Base-by-base conservation (phyloP, 2,888 invertebrate genomes). In the Pandemis cinnamomeana region DNA sequence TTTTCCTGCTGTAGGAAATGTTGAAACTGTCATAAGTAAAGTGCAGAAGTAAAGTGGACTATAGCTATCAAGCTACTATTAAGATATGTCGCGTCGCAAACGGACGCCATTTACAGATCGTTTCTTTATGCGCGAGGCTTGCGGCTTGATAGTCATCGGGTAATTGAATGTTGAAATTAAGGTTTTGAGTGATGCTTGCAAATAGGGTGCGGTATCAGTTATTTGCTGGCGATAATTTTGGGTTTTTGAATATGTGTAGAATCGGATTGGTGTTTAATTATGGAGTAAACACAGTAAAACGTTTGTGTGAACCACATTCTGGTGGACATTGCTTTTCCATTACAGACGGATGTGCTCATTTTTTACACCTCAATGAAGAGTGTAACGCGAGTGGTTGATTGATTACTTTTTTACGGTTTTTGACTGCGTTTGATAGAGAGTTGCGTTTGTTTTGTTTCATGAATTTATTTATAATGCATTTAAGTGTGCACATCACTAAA, bases 401-500 rank as follows among this genome's bases (percentile, higher is more conserved):
- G 8, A 7, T 55, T 55, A 13, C 15, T 10, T 7, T 55, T 55
- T 55, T 55, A 58, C 27, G 58, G 27, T 58, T 10, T 42, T 42
- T 42, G 42, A 7, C n/a, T 42, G 41, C 62, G 41, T 42, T 62
- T n/a, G 2, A 36, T 8, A 20, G n/a, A 27, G 36, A 36, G 11
- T 62, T 62, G 6, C 20, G 62, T 41, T 41, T 62, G n/a, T 11
- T 61, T 8, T 48, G 8, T 67, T 67, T 20, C 48, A 8, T 60
- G 53, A 66, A 61, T 64, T 63, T 55, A 15, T 69, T 36, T 15
- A 53, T 36, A 72, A 41, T 73, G 73, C 73, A 70, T 73, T 73
- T 73, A 73, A 36, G 7, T 60, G 10, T 70, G 55, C 20, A 55
- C 20, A 0, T 41, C 41, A 67, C 53, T 51, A 46, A 20, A 64